Conservation (phyloP, 1,140 invertebrate genomes). For the Cephus cinctus region DNA sequence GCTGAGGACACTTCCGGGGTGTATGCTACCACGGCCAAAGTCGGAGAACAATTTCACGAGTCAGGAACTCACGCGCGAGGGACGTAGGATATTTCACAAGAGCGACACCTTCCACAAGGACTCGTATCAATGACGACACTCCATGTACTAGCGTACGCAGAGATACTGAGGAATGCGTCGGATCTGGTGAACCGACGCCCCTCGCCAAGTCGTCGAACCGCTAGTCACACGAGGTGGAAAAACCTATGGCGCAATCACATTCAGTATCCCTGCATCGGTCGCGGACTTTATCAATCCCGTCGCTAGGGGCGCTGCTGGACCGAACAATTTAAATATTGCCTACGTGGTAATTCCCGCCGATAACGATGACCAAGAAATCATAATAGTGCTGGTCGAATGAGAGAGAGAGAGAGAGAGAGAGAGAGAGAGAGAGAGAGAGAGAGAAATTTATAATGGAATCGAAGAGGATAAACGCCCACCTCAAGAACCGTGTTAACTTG, state of each 20-base stretch:
- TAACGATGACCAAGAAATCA: no score
- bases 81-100: conserved; percentile 72
- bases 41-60: conserved; percentile 80
- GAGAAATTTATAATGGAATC: conserved; percentile 4
- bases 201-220: not conserved
- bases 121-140: conserved; percentile 76
- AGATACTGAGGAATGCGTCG: conserved; percentile 49
- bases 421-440: not conserved
- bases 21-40: conserved; percentile 73
- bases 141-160: conserved; percentile 64
- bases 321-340: no score
- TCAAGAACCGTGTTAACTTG: conserved; percentile 54
- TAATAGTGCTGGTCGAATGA: not conserved
- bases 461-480: conserved; percentile 7
- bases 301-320: no score
- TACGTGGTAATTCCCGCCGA: no score
- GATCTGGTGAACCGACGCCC: no score
- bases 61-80: conserved; percentile 60
- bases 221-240: no score
- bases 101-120: conserved; percentile 73
- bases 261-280: no score
- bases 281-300: no score
- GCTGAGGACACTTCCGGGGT: conserved; percentile 65
- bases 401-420: not conserved
- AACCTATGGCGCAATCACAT: no score